These are phyloP conservation scores for Alosa alosa DNA, from an alignment of 2,113 vertebrate genomes.

Conservation along the genomic window DNA sequence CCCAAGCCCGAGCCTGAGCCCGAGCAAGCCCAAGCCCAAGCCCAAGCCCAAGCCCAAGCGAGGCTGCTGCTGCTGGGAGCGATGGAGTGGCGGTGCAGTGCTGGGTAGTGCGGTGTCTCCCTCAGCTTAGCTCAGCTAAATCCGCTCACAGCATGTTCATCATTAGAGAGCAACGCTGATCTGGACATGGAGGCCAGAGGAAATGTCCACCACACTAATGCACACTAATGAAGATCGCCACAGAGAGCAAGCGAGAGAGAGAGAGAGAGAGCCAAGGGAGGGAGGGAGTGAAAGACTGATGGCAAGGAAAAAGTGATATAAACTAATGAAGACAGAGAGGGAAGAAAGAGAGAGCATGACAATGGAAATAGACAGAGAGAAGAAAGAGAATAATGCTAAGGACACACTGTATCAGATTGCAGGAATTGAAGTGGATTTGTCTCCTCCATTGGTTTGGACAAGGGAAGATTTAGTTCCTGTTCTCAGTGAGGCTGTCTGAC, in stretches of 20 bases:
- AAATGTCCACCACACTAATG: too few relatives aligned
- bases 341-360: background rate
- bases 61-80: background rate
- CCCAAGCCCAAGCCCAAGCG: too few relatives aligned
- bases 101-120: conserved; percentile 45
- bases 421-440: background rate
- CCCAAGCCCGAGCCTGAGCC: too few relatives aligned
- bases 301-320: too few relatives aligned
- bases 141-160: conserved; percentile 55
- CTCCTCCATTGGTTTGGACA: background rate
- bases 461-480: background rate
- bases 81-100: background rate
- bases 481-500: too few relatives aligned
- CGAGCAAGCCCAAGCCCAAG: too few relatives aligned
- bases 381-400: background rate
- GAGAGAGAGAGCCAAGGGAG: background rate
- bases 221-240: too few relatives aligned
- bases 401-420: background rate
- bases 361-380: background rate
- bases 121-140: conserved; percentile 50
- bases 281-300: background rate
- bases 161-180: conserved; percentile 55
- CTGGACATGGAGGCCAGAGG: too few relatives aligned
- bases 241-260: background rate
- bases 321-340: too few relatives aligned